Percentiles rank a stretch among this genome's conserved stretches.
These are phyloP conservation scores for Parnassius apollo DNA, from an alignment of 2,888 invertebrate species.

Conservation along the genomic window DNA sequence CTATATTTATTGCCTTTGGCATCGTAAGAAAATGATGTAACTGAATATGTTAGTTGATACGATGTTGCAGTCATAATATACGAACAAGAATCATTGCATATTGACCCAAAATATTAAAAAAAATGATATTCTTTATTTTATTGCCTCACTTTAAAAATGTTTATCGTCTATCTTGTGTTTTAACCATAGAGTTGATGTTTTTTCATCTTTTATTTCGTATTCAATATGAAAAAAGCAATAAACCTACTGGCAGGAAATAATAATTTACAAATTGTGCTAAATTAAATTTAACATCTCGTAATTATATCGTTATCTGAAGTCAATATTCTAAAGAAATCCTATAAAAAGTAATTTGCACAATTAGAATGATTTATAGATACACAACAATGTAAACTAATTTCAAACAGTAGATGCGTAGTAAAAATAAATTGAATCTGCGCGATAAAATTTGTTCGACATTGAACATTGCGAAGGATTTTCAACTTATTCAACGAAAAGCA, in stretches of 20 bases:
- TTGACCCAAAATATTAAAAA: not conserved
- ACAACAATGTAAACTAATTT: conserved; percentile 17
- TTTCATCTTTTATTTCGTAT: no score
- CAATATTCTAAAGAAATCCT: conserved; percentile 4
- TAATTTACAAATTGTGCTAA: conserved; percentile 5
- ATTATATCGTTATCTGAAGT: conserved; percentile 5
- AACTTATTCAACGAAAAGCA: conserved; percentile 19
- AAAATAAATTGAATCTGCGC: conserved; percentile 26
- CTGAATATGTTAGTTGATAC: conserved; percentile 5
- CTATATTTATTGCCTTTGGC: conserved; percentile 19
- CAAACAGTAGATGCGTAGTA: conserved; percentile 21
- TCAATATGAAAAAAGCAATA: no score
- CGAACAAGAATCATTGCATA: conserved; percentile 6
- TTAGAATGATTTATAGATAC: conserved; percentile 25
- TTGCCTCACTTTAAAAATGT: no score
- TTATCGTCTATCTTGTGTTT: no score
- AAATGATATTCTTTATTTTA: not conserved
- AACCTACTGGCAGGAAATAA: not conserved
- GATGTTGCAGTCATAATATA: conserved; percentile 9
- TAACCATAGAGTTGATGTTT: no score
- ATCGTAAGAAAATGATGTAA: conserved; percentile 18
- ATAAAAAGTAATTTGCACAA: conserved; percentile 19
- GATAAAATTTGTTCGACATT: conserved; percentile 19
- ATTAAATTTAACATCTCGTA: conserved; percentile 9
- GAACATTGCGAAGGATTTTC: conserved; percentile 7